These are phyloP conservation scores for Eilema griseolum DNA, from an alignment of 2,888 invertebrate genomes.

Conservation along the genomic window DNA sequence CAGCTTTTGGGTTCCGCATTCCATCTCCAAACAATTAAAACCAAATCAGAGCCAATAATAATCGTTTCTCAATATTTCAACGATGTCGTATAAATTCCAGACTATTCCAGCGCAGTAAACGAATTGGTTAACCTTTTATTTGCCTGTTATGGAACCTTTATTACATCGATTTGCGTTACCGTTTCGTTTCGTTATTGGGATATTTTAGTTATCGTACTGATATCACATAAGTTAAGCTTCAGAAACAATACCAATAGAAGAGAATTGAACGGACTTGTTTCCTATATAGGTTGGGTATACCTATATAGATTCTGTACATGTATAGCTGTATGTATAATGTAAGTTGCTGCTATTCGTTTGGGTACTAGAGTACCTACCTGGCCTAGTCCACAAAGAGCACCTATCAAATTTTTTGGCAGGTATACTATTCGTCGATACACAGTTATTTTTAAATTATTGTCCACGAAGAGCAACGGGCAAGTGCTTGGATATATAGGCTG, in stretches of 20 bases:
- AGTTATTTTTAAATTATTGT: no score
- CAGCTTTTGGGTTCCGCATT: not conserved
- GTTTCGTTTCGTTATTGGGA: not conserved
- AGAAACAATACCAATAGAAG: not conserved
- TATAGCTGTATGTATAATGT: no score
- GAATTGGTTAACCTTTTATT: not conserved
- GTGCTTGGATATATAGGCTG: no score
- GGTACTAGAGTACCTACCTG: no score
- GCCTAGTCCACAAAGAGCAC: no score
- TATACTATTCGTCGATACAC: no score
- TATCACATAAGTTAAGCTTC: not conserved
- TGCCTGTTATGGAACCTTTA: not conserved
- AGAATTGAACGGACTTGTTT: not conserved
- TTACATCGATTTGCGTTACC: not conserved
- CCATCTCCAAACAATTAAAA: not conserved
- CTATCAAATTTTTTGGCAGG: no score
- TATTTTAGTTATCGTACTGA: not conserved
- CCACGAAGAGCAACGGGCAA: no score
- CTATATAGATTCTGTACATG: no score
- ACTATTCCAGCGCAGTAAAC: not conserved
- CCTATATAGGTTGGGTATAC: not conserved
- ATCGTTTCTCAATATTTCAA: not conserved
- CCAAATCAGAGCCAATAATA: not conserved
- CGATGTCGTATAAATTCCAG: not conserved
- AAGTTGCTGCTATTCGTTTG: no score